Base-by-base conservation (phyloP, 2,797 vertebrate species). In the Morelia viridis region DNA sequence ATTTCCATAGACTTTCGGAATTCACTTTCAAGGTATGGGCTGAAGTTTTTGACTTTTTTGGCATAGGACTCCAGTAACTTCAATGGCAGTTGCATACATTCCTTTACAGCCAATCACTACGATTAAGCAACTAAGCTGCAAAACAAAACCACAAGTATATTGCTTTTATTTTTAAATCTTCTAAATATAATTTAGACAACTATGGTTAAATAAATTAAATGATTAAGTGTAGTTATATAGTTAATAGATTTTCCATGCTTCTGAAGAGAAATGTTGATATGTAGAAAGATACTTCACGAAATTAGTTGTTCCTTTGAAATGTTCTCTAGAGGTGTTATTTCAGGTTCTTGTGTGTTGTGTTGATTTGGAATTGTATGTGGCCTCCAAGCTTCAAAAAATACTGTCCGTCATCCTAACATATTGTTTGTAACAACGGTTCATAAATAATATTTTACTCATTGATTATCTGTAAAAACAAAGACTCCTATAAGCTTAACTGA, bases 391-490 rank as follows among this genome's bases (percentile, higher is more conserved):
- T 92, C 90, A 93, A 93, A 10, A 6, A 68, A 2, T 46, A 0
- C 85, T 93, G 56, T 93, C 86, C 93, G 0, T 95, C 92, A 95
- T 93, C 35, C 24, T 95, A 89, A 3, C 86, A 94, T 95, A 88
- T 2, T 91, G 35, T 94, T 94, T 96, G 15, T 80, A 91, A 90
- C 61, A 68, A 22, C 92, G 92, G n/a, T 89, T 95, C 19, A 90
- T 92, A 95, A 95, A 93, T 91, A 94, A 89, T 93, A 91, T 94
- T 93, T 93, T 94, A 94, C 85, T 92, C 35, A 90, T 90, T 87
- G 2, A 76, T 2, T 85, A 0, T 89, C 84, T 92, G 11, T 88
- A 85, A 93, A 89, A 95, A 91, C 65, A 10, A 93, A 24, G 61
- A 93, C 13, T 84, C 19, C 61, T 84, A 50, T 26, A 93, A 93